Evolutionary conservation across 1,140 invertebrate genomes (phyloP).

Genomic region (Drosophila subobscura): DNA sequence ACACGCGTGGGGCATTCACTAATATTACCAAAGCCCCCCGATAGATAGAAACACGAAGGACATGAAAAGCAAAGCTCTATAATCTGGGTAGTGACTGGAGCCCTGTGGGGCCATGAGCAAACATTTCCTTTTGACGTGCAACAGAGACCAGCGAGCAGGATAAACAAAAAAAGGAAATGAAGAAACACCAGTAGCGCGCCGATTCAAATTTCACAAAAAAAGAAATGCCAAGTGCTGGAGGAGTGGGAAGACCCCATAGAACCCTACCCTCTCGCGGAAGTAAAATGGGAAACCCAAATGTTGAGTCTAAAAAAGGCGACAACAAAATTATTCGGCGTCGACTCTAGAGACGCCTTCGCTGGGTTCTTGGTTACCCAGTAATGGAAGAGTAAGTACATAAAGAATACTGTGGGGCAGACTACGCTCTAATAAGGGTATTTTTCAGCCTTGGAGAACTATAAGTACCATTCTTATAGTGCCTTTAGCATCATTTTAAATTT

Average conservation of each 20-base stretch:
- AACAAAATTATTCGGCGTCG: constrained; percentile 37
- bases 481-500: too few species aligned
- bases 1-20: constrained; percentile 43
- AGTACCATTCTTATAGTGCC: too few species aligned
- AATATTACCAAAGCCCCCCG: constrained; percentile 34
- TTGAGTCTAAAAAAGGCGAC: constrained; percentile 45
- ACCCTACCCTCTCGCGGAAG: constrained; percentile 1
- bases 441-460: too few species aligned
- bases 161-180: constrained; percentile 35
- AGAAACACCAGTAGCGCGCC: constrained; percentile 43
- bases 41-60: constrained; percentile 39
- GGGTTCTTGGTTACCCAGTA: constrained; percentile 19
- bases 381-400: background rate
- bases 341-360: constrained; percentile 8
- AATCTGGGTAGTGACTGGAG: constrained; percentile 49
- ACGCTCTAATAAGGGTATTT: too few species aligned
- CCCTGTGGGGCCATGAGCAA: constrained; percentile 40
- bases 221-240: constrained; percentile 42
- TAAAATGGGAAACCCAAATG: constrained; percentile 24
- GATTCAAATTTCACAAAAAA: constrained; percentile 72
- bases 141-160: constrained; percentile 5
- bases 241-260: constrained; percentile 2
- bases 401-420: too few species aligned
- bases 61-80: constrained; percentile 54
- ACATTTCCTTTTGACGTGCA: constrained; percentile 59